phyloP scores from a whole-genome alignment of 2,797 vertebrate species.

The Gymnoscopelus braueri region DNA sequence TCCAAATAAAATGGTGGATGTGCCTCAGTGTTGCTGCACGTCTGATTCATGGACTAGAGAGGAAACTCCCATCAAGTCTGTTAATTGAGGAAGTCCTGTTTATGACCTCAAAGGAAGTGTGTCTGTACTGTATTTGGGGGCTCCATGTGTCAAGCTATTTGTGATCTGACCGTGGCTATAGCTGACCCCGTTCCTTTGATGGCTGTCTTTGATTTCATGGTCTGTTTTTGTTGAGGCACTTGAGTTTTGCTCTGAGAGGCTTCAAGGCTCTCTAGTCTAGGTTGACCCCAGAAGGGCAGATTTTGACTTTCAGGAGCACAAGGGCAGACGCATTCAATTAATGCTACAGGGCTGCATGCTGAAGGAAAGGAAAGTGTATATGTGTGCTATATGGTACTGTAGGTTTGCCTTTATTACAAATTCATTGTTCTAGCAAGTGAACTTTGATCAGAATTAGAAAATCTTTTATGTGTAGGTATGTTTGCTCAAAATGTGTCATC shows the following conservation, averaged over 20 bases:
- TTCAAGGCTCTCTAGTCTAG: neutral
- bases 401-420: slow-evolving; percentile 11
- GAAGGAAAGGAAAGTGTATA: neutral
- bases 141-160: slow-evolving; percentile 11
- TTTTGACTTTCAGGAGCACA: neutral
- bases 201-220: slow-evolving; percentile 21
- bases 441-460: too few relatives aligned
- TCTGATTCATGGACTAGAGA: neutral
- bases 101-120: slow-evolving; percentile 14
- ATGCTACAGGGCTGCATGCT: slow-evolving; percentile 5
- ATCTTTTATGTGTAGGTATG: too few relatives aligned
- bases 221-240: slow-evolving; percentile 10
- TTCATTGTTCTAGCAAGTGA: neutral
- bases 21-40: neutral
- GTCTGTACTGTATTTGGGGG: slow-evolving; percentile 7
- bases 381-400: neutral
- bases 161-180: slow-evolving; percentile 11
- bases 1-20: neutral
- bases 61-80: slow-evolving; percentile 4
- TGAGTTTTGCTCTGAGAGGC: neutral
- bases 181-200: slow-evolving; percentile 9
- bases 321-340: slow-evolving; percentile 10
- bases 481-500: too few relatives aligned
- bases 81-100: slow-evolving; percentile 50
- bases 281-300: slow-evolving; percentile 27